Evolutionary conservation across 1,140 invertebrate genomes (phyloP).

Genomic region (Sipha flava): DNA sequence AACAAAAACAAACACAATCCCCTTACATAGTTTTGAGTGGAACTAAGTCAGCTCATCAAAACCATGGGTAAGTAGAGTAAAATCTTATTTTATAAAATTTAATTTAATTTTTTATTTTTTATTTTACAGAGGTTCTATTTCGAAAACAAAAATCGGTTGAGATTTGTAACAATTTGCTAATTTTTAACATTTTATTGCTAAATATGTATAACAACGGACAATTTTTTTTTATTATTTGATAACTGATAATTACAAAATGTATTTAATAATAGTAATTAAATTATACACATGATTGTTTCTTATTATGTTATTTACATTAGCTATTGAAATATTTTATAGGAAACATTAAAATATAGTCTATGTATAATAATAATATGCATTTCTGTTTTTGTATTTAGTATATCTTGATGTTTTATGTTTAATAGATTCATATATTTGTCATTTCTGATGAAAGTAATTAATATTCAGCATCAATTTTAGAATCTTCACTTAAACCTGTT

Average conservation of each 20-base stretch:
- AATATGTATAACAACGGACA: neutral
- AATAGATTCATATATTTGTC: neutral
- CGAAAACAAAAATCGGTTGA: slow-evolving; percentile 31
- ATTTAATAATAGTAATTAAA: neutral
- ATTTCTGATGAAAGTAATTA: too few relatives aligned
- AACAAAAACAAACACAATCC: slow-evolving; percentile 92
- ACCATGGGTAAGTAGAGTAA: slow-evolving; percentile 29
- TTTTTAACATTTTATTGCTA: neutral
- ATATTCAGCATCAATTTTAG: too few relatives aligned
- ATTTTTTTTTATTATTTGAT: neutral
- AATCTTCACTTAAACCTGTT: too few relatives aligned
- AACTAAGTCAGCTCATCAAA: slow-evolving; percentile 56
- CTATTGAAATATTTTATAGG: neutral
- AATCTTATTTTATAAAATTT: neutral
- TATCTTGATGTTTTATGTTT: neutral
- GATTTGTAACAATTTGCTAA: neutral
- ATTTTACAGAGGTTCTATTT: slow-evolving; percentile 27
- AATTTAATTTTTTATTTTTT: neutral
- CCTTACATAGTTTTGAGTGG: slow-evolving; percentile 92
- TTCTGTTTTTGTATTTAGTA: neutral
- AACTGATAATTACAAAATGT: neutral
- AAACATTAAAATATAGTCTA: neutral
- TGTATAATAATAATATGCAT: neutral
- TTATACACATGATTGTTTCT: neutral
- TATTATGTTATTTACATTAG: neutral